A percentile compares a stretch with the other conserved stretches of the same genome.
These are phyloP conservation scores for Tiphia femorata DNA, from an alignment of 2,888 invertebrate species.

Conservation along the genomic window DNA sequence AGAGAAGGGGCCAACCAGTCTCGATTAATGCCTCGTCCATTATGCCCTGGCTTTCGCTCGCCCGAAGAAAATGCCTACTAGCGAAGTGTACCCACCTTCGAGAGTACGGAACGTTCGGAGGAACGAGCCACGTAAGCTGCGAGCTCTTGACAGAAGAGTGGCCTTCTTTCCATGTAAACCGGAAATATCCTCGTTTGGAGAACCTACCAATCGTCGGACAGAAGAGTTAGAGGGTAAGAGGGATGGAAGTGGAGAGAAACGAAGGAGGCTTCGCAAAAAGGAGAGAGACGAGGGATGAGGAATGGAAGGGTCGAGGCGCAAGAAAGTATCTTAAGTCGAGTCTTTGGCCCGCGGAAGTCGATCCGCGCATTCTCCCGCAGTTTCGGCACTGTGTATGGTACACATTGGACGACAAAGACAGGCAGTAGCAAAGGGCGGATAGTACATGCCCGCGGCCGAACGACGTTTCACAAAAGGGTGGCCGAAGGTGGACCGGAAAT, in stretches of 20 bases:
- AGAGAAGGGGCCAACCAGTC: not conserved
- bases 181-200: slow-evolving; percentile 45
- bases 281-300: slow-evolving; percentile 6
- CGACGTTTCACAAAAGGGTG: slow-evolving; percentile 48
- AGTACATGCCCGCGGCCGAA: slow-evolving; percentile 29
- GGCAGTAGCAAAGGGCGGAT: slow-evolving; percentile 24
- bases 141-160: not conserved
- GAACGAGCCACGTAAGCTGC: not conserved
- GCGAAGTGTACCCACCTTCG: too few relatives aligned
- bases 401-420: slow-evolving; percentile 38
- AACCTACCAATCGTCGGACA: slow-evolving; percentile 25
- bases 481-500: slow-evolving; percentile 50
- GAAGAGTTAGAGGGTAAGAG: not conserved
- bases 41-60: too few relatives aligned
- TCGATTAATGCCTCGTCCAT: too few relatives aligned
- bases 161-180: slow-evolving; percentile 28
- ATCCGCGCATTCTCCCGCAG: slow-evolving; percentile 9
- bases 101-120: too few relatives aligned
- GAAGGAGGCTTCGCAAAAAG: slow-evolving; percentile 10
- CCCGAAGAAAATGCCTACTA: too few relatives aligned
- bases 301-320: slow-evolving; percentile 9
- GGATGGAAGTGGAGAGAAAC: slow-evolving; percentile 16
- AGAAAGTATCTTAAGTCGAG: slow-evolving; percentile 44
- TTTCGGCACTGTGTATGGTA: slow-evolving; percentile 26
- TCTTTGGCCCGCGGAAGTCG: slow-evolving; percentile 27